Evolutionary conservation across 1,140 invertebrate genomes (phyloP).

Genomic region (Microplitis demolitor): DNA sequence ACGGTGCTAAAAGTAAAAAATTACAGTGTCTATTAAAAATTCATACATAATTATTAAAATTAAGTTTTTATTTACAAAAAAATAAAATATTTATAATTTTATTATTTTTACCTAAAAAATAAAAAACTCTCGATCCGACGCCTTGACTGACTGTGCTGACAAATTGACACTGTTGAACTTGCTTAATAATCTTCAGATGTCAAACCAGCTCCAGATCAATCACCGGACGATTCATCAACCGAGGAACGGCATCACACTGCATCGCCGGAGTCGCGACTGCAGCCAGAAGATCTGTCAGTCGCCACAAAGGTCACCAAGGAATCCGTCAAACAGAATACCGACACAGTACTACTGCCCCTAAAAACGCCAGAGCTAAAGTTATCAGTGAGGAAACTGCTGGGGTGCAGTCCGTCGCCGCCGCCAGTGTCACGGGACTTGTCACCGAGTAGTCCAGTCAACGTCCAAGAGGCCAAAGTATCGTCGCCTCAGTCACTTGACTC

Average conservation of each 20-base stretch:
- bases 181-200: neutral
- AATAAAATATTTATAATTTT: too few relatives aligned
- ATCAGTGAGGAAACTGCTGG: conserved; percentile 51
- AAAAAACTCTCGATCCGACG: too few relatives aligned
- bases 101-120: too few relatives aligned
- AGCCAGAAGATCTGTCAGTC: conserved; percentile 46
- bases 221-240: conserved; percentile 25
- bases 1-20: neutral
- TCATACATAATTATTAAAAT: neutral
- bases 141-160: too few relatives aligned
- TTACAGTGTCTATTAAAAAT: too few relatives aligned
- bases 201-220: conserved; percentile 27
- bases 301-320: conserved; percentile 40
- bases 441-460: conserved; percentile 38
- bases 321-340: conserved; percentile 5
- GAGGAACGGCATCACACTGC: conserved; percentile 32
- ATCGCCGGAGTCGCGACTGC: conserved; percentile 47
- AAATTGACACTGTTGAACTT: too few relatives aligned
- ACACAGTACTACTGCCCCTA: conserved; percentile 27
- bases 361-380: conserved; percentile 52
- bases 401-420: conserved; percentile 49
- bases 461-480: conserved; percentile 34
- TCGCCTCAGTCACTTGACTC: conserved; percentile 25
- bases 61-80: too few relatives aligned
- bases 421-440: conserved; percentile 39